phyloP scores from a whole-genome alignment of 2,113 vertebrate species.

The Theristicus caerulescens region DNA sequence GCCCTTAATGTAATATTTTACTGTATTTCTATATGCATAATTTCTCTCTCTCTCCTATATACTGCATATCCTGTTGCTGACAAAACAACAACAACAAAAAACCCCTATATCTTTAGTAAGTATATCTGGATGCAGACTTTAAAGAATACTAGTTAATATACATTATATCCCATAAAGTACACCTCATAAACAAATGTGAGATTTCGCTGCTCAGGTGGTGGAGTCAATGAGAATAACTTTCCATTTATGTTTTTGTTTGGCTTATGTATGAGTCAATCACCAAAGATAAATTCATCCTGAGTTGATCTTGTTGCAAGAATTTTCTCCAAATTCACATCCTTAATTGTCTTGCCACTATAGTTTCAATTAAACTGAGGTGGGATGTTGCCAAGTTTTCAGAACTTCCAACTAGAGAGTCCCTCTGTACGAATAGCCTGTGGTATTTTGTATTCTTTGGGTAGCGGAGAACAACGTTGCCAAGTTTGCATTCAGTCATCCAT shows the following conservation, averaged over 20 bases:
- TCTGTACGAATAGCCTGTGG: conserved; percentile 16
- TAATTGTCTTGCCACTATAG: conserved; percentile 36
- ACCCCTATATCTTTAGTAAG: neutral
- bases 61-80: neutral
- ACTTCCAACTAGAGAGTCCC: neutral
- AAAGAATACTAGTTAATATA: neutral
- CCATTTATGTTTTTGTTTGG: neutral
- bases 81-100: neutral
- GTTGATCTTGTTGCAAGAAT: conserved; percentile 11
- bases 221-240: neutral
- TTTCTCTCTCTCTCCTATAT: neutral
- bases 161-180: neutral
- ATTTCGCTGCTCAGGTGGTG: neutral
- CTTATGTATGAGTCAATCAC: neutral
- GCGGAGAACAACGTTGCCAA: conserved; percentile 20
- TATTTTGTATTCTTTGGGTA: conserved; percentile 49
- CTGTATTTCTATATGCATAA: neutral
- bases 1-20: neutral
- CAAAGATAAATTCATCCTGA: conserved; percentile 19
- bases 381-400: conserved; percentile 39
- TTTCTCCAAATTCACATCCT: conserved; percentile 36
- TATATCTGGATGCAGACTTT: neutral
- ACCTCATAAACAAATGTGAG: neutral
- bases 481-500: conserved; percentile 60
- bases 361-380: conserved; percentile 43